Evolutionary conservation across 2,797 vertebrate genomes (phyloP).

Genomic region (Falco berigora): DNA sequence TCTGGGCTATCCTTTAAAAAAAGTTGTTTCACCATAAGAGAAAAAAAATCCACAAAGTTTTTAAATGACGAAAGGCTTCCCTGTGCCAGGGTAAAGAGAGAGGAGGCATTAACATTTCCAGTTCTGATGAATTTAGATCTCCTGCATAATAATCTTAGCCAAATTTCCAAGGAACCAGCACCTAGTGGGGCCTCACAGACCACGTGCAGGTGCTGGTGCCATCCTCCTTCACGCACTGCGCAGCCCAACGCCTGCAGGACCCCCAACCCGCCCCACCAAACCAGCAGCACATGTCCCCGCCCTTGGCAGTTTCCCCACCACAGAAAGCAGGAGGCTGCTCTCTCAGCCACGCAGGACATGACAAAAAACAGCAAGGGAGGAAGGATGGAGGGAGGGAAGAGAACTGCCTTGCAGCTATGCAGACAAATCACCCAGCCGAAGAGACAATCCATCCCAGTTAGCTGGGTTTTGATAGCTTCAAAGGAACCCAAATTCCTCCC

Average conservation of each 20-base stretch:
- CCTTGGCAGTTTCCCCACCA: background rate
- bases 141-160: background rate
- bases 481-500: background rate
- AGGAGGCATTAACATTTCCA: background rate
- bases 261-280: background rate
- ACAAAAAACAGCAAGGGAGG: background rate
- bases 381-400: no score
- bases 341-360: accelerated
- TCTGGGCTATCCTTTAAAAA: background rate
- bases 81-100: background rate
- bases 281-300: background rate
- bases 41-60: background rate
- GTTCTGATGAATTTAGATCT: background rate
- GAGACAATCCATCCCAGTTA: background rate
- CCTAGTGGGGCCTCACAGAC: background rate
- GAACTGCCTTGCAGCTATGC: background rate
- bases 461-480: background rate
- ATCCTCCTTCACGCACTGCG: accelerated
- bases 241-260: background rate
- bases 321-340: background rate
- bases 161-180: background rate
- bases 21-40: background rate
- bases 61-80: background rate
- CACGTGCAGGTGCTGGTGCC: accelerated
- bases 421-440: accelerated